phyloP scores from a whole-genome alignment of 92 coral and sea anemone species.

The Bergia sp. region DNA sequence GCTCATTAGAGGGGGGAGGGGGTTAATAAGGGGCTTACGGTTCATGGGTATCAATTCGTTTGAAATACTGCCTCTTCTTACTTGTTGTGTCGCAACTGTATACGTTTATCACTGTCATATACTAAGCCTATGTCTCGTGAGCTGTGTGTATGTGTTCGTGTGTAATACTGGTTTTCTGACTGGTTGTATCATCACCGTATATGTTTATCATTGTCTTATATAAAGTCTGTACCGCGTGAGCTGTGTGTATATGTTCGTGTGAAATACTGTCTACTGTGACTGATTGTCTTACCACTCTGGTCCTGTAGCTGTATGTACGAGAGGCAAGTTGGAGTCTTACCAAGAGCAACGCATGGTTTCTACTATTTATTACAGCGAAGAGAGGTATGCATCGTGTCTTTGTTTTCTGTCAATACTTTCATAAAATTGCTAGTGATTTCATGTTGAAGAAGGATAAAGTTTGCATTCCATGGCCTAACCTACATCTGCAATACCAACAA shows the following conservation, averaged over 20 bases:
- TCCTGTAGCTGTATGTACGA: conserved; percentile 63
- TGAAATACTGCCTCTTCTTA: no score
- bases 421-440: neutral
- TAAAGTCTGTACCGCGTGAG: neutral
- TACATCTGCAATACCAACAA: neutral
- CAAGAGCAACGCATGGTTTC: conserved; percentile 81
- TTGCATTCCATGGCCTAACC: neutral
- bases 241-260: neutral
- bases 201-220: no score
- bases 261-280: neutral
- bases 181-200: neutral
- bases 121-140: no score
- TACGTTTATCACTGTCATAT: no score
- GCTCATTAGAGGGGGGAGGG: no score
- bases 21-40: no score
- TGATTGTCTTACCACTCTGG: neutral
- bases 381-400: conserved; percentile 63
- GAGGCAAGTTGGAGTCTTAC: conserved; percentile 65
- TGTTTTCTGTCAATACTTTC: neutral
- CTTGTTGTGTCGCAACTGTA: no score
- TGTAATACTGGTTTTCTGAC: neutral
- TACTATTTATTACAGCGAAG: conserved; percentile 83
- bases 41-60: no score
- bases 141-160: neutral
- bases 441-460: neutral